A percentile compares a stretch with the other conserved stretches of the same genome.
Conservation (phyloP, 2,797 vertebrate species). For the Acestrorhynchus altus region DNA sequence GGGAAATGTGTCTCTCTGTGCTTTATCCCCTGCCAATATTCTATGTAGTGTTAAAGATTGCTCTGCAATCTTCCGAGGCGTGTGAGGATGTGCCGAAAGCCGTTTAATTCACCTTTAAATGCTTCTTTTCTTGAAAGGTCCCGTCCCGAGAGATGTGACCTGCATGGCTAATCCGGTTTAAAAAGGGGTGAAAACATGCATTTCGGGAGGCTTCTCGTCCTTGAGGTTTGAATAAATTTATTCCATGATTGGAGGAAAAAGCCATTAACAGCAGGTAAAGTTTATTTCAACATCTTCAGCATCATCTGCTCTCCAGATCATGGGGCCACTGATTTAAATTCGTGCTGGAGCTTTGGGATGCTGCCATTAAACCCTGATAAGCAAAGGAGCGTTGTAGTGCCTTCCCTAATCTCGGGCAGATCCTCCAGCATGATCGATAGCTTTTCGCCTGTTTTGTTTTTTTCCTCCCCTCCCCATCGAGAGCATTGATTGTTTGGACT, state of each 20-base stretch:
- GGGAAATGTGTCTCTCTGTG: neutral
- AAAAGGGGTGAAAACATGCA: conserved; percentile 60
- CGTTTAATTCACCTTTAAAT: conserved; percentile 75
- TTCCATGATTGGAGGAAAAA: conserved; percentile 76
- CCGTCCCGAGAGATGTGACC: conserved; percentile 73
- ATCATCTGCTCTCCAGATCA: conserved; percentile 59
- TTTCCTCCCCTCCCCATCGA: conserved; percentile 60
- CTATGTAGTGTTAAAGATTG: neutral
- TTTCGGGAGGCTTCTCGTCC: conserved; percentile 66
- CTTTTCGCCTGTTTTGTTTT: conserved; percentile 68
- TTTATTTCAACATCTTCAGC: conserved; percentile 73
- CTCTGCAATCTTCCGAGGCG: neutral
- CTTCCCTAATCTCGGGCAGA: conserved; percentile 76
- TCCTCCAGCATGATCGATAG: conserved; percentile 73
- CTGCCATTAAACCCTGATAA: conserved; percentile 75
- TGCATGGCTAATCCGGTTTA: conserved; percentile 79
- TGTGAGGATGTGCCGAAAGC: neutral
- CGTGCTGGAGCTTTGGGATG: conserved; percentile 65
- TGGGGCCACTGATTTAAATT: conserved; percentile 71
- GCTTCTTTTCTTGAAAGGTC: conserved; percentile 72
- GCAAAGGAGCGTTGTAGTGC: conserved; percentile 70
- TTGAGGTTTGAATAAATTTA: conserved; percentile 77
- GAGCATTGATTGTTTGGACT: conserved; percentile 74
- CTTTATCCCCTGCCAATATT: conserved; percentile 37
- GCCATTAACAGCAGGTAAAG: conserved; percentile 70